Evolutionary conservation across 2,888 invertebrate species (phyloP), one percentile per base, ranked within the genome.

Genomic region (Augiades crinisus): DNA sequence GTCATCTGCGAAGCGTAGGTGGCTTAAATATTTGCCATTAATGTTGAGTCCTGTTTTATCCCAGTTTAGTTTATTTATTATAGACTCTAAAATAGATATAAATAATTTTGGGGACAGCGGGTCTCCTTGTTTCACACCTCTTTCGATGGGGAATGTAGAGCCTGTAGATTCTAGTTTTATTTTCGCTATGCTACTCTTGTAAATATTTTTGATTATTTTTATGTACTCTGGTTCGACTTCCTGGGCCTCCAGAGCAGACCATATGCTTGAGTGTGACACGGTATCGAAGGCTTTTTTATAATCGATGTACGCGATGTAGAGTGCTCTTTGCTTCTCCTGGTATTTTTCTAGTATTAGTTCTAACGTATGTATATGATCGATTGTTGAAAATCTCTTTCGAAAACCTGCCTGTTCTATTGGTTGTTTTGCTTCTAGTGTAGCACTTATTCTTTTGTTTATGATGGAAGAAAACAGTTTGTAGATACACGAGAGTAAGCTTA

Each of bases 271-370:
- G 31, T 31, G 19, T 22, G 22, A 22, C 7, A 47, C 38, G 10
- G 36, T 37, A 27, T 47, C 50, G 37, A 47, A 55, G 3, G 44
- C 53, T 55, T 55, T 55, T 55, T 52, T 17, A 17, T 52, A 52
- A 27, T 55, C 47, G 10, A 55, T 51, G 24, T 22, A 55, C 5
- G 47, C 38, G 5, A 55, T 16, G 21, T 55, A 53, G 4, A 55
- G 43, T 13, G 34, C 5, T 53, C 53, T 55, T 13, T 50, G 46
- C n/a, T 38, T 13, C 12, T 57, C 57, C 22, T 53, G 47, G 14
- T 55, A 55, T 31, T 53, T 58, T 36, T 55, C 45, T 1, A 58
- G 53, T 21, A 58, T 17, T 16, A 40, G 44, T n/a, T 53, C 40
- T 5, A 57, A 7, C 1, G 46, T 54, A 14, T 57, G 54, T 5